A percentile compares a stretch with the other conserved stretches of the same genome.
These are phyloP conservation scores for Torymus auratus DNA, from an alignment of 2,888 invertebrate species.

Conservation along the genomic window DNA sequence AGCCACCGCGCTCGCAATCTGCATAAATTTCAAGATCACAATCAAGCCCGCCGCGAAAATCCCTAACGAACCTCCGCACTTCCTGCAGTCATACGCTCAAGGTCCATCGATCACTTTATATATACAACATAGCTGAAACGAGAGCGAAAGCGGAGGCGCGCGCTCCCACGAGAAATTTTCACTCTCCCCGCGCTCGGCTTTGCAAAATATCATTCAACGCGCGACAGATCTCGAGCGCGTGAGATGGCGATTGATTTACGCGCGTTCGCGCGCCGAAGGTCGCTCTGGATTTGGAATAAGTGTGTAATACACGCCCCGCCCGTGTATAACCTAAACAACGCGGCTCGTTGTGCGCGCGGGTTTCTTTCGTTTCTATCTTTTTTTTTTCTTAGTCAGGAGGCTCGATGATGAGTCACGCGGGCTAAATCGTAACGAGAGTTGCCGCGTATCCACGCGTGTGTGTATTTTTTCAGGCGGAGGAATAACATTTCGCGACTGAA, in stretches of 20 bases:
- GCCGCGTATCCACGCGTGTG: no score
- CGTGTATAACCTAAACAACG: slow-evolving; percentile 33
- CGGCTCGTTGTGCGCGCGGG: not conserved
- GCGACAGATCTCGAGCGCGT: not conserved
- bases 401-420: slow-evolving; percentile 29
- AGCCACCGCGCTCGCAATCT: not conserved
- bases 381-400: not conserved
- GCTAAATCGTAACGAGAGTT: not conserved
- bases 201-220: slow-evolving; percentile 42
- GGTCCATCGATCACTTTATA: slow-evolving; percentile 12
- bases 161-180: slow-evolving; percentile 32
- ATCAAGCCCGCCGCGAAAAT: not conserved
- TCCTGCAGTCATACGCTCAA: not conserved
- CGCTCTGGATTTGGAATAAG: no score
- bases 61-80: slow-evolving; percentile 6
- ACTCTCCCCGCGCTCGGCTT: slow-evolving; percentile 25
- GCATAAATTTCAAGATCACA: not conserved
- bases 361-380: not conserved
- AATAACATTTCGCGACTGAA: no score
- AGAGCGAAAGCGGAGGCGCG: slow-evolving; percentile 11
- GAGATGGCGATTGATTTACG: slow-evolving; percentile 49
- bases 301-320: no score
- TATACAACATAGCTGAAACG: not conserved
- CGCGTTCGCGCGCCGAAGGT: no score
- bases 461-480: slow-evolving; percentile 15